A percentile compares a stretch with the other conserved stretches of the same genome.
phyloP scores from a whole-genome alignment of 2,113 vertebrate genomes.

The Anguilla rostrata region DNA sequence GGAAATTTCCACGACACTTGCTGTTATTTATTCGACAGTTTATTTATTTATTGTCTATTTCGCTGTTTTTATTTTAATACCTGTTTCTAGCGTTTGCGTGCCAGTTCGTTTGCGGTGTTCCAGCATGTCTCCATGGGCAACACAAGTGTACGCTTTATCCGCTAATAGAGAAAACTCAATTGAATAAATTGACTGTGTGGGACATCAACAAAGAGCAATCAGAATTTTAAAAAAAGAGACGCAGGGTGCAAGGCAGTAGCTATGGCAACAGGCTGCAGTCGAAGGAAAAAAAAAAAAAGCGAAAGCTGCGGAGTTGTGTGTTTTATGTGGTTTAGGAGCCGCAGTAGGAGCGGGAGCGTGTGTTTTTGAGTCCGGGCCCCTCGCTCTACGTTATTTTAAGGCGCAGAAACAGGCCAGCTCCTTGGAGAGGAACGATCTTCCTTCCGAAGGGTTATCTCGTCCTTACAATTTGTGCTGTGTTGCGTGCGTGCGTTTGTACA shows the following conservation, averaged over 20 bases:
- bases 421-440: conserved; percentile 42
- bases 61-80: no score
- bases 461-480: conserved; percentile 10
- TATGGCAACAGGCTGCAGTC: not conserved
- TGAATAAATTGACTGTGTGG: no score
- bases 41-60: no score
- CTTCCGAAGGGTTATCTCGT: conserved; percentile 38
- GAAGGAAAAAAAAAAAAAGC: not conserved
- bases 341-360: not conserved
- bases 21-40: no score
- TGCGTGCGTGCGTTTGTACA: conserved; percentile 16
- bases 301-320: not conserved
- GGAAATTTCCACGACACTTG: no score
- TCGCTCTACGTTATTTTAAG: conserved; percentile 47
- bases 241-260: not conserved
- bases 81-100: no score
- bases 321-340: not conserved
- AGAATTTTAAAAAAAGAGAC: not conserved
- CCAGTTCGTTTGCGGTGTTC: no score
- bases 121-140: no score
- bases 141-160: no score
- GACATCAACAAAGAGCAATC: no score
- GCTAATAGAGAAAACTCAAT: no score
- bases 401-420: conserved; percentile 48
- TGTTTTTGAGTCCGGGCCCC: not conserved